These are phyloP conservation scores for Festucalex cinctus DNA, from an alignment of 2,113 vertebrate genomes.

Conservation along the genomic window DNA sequence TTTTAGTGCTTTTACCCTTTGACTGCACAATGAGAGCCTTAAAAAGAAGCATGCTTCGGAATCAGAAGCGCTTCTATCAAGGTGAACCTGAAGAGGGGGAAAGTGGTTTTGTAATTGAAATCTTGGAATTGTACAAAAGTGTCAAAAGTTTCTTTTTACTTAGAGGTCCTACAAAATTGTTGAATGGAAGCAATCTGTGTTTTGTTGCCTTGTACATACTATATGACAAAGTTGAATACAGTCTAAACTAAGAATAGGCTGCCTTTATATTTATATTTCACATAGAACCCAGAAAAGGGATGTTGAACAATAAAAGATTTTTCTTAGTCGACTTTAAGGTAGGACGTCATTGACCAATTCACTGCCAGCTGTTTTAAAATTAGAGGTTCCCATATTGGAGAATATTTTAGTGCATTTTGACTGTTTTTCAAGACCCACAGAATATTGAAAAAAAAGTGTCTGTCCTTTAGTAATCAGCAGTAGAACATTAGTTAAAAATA, in stretches of 20 bases:
- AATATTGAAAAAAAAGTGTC: too few species aligned
- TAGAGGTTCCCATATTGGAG: too few species aligned
- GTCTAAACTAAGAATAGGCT: too few species aligned
- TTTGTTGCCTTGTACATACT: neutral
- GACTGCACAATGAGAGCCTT: slow-evolving; percentile 3
- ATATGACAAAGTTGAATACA: too few species aligned
- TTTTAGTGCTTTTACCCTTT: slow-evolving; percentile 3
- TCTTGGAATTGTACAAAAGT: neutral
- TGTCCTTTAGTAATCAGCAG: too few species aligned
- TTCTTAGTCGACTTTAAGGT: too few species aligned
- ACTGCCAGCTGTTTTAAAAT: too few species aligned
- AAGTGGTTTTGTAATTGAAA: neutral
- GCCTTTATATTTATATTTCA: too few species aligned
- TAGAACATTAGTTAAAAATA: too few species aligned
- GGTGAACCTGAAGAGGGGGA: neutral
- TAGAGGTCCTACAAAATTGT: neutral
- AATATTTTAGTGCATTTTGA: too few species aligned
- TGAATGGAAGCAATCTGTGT: neutral
- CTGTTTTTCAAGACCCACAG: too few species aligned
- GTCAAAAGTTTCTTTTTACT: neutral
- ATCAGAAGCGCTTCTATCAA: neutral
- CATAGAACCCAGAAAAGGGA: neutral
- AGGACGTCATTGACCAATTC: too few species aligned
- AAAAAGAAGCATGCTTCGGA: neutral
- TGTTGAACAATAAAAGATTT: neutral